A percentile compares a stretch with the other conserved stretches of the same genome.
Evolutionary conservation across 2,888 invertebrate genomes (phyloP).

Genomic region (Andrena minutula): DNA sequence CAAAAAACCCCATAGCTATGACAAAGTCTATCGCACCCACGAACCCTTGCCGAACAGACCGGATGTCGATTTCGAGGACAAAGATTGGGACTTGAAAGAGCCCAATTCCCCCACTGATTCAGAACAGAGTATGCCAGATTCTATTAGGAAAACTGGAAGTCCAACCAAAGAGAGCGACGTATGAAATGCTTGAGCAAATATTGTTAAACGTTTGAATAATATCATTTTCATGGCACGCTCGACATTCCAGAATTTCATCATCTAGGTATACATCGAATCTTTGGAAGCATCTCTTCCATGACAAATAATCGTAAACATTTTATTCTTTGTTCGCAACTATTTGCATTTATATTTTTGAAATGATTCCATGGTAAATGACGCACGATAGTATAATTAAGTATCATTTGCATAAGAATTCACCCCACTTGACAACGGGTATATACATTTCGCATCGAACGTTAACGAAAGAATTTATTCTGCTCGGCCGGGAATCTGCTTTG

Average conservation of each 20-base stretch:
- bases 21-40: conserved; percentile 93
- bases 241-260: conserved; percentile 6
- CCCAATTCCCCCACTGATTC: conserved; percentile 72
- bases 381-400: conserved; percentile 3
- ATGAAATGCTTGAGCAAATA: conserved; percentile 52
- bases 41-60: conserved; percentile 93
- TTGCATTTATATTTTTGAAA: neutral
- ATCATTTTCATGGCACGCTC: neutral
- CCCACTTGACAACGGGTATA: neutral
- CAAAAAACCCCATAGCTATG: conserved; percentile 91
- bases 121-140: conserved; percentile 71
- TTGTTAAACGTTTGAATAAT: neutral
- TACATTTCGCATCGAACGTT: conserved; percentile 4
- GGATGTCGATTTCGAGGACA: conserved; percentile 92
- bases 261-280: neutral
- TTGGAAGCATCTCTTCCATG: conserved; percentile 34
- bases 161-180: conserved; percentile 82
- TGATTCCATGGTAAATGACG: neutral
- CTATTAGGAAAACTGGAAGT: conserved; percentile 76
- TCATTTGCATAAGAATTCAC: conserved; percentile 24
- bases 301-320: conserved; percentile 29
- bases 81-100: conserved; percentile 91
- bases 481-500: conserved; percentile 46
- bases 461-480: conserved; percentile 40
- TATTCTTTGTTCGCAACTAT: neutral